Conservation (phyloP, 2,113 vertebrate genomes). For the Gavialis gangeticus region DNA sequence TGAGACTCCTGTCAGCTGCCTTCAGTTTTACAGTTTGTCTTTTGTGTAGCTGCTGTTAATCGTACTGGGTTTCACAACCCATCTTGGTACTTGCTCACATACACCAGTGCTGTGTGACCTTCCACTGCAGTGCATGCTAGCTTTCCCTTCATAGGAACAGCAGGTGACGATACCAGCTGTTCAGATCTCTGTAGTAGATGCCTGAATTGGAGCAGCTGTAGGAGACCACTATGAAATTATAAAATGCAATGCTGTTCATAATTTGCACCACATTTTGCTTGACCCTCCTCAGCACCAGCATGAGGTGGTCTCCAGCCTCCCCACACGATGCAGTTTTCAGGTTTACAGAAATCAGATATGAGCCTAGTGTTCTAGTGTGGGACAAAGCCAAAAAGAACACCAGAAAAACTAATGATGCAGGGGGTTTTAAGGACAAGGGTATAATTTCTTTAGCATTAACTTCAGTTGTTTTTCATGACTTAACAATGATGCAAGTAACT, state of each 20-base stretch:
- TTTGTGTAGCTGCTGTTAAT: not conserved
- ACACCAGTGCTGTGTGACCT: not conserved
- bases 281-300: not conserved
- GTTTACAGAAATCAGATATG: not conserved
- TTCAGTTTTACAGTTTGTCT: not conserved
- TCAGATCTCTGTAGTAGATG: conserved; percentile 60
- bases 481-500: not conserved
- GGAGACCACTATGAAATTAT: conserved; percentile 55
- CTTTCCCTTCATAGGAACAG: conserved; percentile 52
- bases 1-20: not conserved
- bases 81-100: not conserved
- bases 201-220: conserved; percentile 70
- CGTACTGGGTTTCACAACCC: not conserved
- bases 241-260: conserved; percentile 26
- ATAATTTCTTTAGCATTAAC: not conserved
- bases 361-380: not conserved
- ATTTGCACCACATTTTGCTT: conserved; percentile 37
- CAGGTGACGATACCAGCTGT: conserved; percentile 74
- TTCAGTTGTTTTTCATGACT: not conserved
- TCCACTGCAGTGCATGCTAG: conserved; percentile 9
- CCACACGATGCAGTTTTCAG: not conserved
- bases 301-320: not conserved
- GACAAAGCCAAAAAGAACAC: not conserved
- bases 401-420: not conserved
- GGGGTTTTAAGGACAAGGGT: not conserved